Base-by-base conservation (phyloP, 2,797 vertebrate genomes). In the Alca torda region DNA sequence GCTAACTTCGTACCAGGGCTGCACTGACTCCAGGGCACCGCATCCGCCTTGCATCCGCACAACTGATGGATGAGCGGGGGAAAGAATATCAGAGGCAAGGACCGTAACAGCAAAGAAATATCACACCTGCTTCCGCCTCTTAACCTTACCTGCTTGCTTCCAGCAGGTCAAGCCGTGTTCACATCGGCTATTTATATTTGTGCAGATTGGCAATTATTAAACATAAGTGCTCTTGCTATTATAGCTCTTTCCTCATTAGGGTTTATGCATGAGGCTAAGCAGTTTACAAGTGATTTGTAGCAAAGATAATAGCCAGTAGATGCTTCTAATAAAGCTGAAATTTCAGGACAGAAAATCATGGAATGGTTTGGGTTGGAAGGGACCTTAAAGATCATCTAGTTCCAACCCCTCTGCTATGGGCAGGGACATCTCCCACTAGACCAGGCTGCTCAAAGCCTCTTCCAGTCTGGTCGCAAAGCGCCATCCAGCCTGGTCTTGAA, bases 141-240 rank as follows among this genome's bases (percentile, higher is more conserved):
- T 45, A 31, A 51, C 60, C 86, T 75, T 17, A 76, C 60, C 80
- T 41, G 59, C 63, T 54, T 4, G 0, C 28, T 84, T 30, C 64
- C 87, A 77, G 51, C 9, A 1, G 80, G 53, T 77, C 90, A 77
- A 37, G 64, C 50, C 5, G 0, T 5, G 13, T 11, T 82, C 73
- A 14, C 35, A 1, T 1, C 5, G 50, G 50, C 39, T 90, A 51
- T 91, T 94, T 61, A 16, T 79, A 39, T 68, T 79, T 30, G 50
- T 67, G 41, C n/a, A 74, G 63, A 82, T n/a, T 74, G 78, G 88
- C 84, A 95, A 79, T 90, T 92, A 81, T 72, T 56, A 83, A 90
- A 75, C 23, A 4, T 24, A 39, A 92, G 83, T 43, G 72, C 50
- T 85, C 51, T 54, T 10, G 74, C 63, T 50, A 2, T 78, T 68